Evolutionary conservation across 2,797 vertebrate genomes (phyloP).

Genomic region (Picus viridis): DNA sequence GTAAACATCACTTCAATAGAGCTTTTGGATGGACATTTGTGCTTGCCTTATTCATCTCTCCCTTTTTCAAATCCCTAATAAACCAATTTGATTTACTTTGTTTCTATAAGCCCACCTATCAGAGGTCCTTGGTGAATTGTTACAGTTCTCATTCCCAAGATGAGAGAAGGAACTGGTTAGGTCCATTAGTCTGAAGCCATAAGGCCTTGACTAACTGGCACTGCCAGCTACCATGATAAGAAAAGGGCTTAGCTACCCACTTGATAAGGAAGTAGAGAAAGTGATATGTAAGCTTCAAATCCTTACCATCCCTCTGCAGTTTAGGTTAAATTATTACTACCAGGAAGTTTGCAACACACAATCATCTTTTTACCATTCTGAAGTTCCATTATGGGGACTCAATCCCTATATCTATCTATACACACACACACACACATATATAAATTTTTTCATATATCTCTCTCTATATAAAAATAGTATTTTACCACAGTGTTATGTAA

Average conservation of each 20-base stretch:
- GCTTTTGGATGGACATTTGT: not conserved
- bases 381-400: not conserved
- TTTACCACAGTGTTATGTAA: not conserved
- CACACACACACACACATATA: no score
- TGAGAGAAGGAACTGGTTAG: conserved; percentile 58
- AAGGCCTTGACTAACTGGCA: conserved; percentile 47
- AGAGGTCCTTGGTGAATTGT: conserved; percentile 36
- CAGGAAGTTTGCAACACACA: not conserved
- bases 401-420: not conserved
- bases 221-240: conserved; percentile 39
- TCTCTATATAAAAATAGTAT: not conserved
- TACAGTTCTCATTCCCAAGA: conserved; percentile 63
- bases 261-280: not conserved
- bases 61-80: not conserved
- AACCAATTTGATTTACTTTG: not conserved
- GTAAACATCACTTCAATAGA: not conserved
- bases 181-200: conserved; percentile 45
- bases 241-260: conserved; percentile 42
- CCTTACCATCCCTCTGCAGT: not conserved
- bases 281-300: not conserved
- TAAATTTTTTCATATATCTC: no score
- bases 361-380: not conserved
- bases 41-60: not conserved
- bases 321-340: not conserved
- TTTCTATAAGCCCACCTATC: conserved; percentile 52